Conservation (phyloP, 2,113 vertebrate genomes). For the Melierax canorus region DNA sequence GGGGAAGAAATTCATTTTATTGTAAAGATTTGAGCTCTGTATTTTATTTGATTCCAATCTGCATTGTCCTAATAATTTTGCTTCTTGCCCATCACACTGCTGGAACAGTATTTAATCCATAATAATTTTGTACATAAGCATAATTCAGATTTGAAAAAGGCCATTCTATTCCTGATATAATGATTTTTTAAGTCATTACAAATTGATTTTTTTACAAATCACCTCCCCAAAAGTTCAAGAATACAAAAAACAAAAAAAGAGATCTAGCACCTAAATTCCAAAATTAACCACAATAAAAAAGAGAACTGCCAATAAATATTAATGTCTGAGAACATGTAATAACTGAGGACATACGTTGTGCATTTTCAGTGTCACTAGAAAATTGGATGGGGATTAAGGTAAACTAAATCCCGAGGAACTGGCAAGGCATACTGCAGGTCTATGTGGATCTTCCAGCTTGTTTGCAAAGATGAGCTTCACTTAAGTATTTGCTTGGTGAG, state of each 20-base stretch:
- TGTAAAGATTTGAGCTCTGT: background rate
- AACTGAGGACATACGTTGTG: background rate
- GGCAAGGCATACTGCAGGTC: background rate
- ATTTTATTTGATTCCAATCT: background rate
- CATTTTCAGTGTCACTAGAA: background rate
- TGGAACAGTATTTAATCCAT: background rate
- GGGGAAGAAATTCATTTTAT: background rate
- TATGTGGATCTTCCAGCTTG: background rate
- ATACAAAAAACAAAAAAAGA: background rate
- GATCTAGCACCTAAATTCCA: background rate
- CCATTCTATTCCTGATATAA: background rate
- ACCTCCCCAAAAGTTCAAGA: background rate
- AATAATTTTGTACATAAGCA: background rate
- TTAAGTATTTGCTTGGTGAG: background rate
- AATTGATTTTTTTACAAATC: background rate
- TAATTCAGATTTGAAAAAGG: background rate
- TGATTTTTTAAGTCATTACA: background rate
- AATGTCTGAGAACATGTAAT: background rate
- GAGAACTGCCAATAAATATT: background rate
- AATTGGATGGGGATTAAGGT: background rate
- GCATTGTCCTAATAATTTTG: background rate
- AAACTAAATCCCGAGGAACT: background rate
- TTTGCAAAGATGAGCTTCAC: background rate
- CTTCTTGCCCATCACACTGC: background rate
- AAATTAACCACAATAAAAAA: background rate